These are phyloP conservation scores for Pangasius mekongensis DNA, from an alignment of 2,797 vertebrate species.

Conservation along the genomic window DNA sequence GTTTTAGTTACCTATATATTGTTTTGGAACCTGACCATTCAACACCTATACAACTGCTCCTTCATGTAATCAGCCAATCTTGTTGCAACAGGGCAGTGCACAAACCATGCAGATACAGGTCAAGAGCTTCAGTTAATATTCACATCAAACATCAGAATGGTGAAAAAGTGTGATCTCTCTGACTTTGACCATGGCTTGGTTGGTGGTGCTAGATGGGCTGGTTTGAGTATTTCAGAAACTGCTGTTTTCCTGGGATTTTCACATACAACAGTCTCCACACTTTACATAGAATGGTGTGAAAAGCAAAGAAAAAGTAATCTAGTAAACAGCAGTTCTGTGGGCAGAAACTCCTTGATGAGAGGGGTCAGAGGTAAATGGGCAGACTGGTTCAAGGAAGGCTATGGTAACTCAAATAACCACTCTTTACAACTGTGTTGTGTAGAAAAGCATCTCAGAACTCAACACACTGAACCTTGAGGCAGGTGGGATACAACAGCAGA, in stretches of 20 bases:
- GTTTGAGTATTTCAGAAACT: neutral
- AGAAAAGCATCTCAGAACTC: neutral
- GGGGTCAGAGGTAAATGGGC: neutral
- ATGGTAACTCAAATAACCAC: neutral
- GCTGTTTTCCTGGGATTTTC: neutral
- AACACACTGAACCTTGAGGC: neutral
- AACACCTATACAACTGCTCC: neutral
- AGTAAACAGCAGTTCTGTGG: neutral
- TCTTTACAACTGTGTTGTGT: neutral
- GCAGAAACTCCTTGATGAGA: neutral
- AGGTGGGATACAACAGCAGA: neutral
- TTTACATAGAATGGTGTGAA: neutral
- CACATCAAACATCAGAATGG: neutral
- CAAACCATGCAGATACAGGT: neutral
- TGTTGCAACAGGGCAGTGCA: neutral
- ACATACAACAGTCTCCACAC: neutral
- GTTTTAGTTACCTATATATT: neutral
- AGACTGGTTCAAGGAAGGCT: neutral
- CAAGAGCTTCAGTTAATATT: neutral
- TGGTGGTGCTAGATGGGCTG: neutral
- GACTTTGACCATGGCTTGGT: neutral
- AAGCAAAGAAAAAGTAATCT: neutral
- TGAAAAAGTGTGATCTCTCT: neutral
- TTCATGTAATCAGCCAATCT: neutral
- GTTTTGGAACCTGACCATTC: neutral